phyloP scores from a whole-genome alignment of 2,113 vertebrate genomes.

The Crocuta crocuta region DNA sequence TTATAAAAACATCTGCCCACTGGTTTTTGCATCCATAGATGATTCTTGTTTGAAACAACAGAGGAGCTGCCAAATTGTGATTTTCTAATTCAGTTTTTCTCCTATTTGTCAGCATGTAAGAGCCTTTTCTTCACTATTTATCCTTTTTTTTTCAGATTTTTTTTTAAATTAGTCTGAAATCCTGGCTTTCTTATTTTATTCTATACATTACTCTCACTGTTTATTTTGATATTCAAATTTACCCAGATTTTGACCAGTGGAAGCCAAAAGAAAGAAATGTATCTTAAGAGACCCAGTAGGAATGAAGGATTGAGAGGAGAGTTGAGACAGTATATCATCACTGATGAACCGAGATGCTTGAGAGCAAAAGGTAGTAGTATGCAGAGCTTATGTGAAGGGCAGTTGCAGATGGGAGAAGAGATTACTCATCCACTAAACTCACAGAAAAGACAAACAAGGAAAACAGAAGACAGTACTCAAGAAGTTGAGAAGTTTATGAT shows the following conservation, averaged over 20 bases:
- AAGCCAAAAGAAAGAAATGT: background rate
- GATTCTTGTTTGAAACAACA: background rate
- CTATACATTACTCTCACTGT: background rate
- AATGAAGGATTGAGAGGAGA: background rate
- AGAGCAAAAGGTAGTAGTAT: background rate
- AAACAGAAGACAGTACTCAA: background rate
- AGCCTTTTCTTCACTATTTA: background rate
- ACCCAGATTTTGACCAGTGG: background rate
- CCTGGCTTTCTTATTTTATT: background rate
- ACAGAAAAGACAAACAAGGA: background rate
- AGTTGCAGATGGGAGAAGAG: background rate
- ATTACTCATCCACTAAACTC: background rate
- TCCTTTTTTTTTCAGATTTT: background rate
- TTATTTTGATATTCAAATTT: conserved; percentile 19
- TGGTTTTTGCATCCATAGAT: background rate
- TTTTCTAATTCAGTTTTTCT: conserved; percentile 29
- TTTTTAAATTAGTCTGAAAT: background rate
- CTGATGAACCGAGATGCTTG: background rate
- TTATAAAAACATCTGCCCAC: background rate
- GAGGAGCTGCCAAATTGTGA: background rate
- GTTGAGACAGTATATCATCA: background rate
- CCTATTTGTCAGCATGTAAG: background rate
- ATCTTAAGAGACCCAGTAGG: background rate
- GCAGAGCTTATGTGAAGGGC: background rate
- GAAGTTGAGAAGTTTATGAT: background rate